Base-by-base conservation (phyloP, 35 echinoderm and acorn worm genomes). In the Heliocidaris erythrogramma region DNA sequence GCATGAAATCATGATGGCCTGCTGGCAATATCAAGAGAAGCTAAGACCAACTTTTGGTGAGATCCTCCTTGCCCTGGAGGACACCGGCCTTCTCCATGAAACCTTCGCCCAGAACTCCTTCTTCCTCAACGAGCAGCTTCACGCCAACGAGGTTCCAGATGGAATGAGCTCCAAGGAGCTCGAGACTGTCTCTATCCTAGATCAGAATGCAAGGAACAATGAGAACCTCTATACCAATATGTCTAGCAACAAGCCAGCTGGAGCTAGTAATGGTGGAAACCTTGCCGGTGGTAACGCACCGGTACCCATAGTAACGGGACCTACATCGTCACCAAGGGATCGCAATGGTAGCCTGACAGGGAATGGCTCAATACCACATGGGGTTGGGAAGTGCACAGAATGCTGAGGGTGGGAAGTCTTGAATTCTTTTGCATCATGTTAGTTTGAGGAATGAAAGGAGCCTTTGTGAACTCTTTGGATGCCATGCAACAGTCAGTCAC, bases 11-110 rank as follows among this genome's bases (percentile, higher is more conserved):
- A 99, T 99, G 98, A 91, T 95, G 84, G 93, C 95, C 65, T 99
- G 98, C 94, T 99, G 98, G 98, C 94, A 95, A 94, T 99, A 95
- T 90, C 95, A 99, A 14, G 96, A 97, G 85, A 99, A 99, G 88
- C 93, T 97, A 52, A 69, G 98, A 86, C 98, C 98, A 94, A 96
- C 95, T 2, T 99, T 99, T 93, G 86, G 94, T 18, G 96, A 96
- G 27, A 97, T 99, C 7, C 59, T 99, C n/a, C 88, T 96, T 27
- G 91, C 85, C 5, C 49, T 99, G 11, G 96, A 99, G 49, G 90
- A 94, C 17, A 95, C 94, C 5, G 86, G 94, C 29, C 87, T 96
- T 35, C 69, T 99, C 56, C 93, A 93, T 9, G 92, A 94, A 13
- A 49, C 88, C 52, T 99, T 99, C 49, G 88, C 95, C 7, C n/a